Evolutionary conservation across 1,140 invertebrate genomes (phyloP).

Genomic region (Onthophagus taurus): DNA sequence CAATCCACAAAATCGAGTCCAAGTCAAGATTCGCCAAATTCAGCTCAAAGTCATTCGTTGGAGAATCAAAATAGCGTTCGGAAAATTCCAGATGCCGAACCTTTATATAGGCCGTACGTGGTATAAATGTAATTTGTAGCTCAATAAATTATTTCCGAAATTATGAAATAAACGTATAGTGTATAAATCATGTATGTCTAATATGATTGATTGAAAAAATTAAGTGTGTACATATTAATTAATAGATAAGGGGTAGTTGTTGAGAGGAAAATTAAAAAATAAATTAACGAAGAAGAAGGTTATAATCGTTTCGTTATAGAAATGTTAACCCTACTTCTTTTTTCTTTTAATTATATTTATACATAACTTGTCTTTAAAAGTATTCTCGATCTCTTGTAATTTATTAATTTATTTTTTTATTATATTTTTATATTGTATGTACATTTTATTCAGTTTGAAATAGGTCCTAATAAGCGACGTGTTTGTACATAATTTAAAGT

Average conservation of each 20-base stretch:
- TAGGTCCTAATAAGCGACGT: background rate
- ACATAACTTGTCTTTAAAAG: no score
- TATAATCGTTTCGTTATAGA: background rate
- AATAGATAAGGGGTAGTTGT: no score
- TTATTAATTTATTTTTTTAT: background rate
- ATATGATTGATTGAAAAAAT: no score
- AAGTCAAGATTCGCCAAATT: slow-evolving; percentile 13
- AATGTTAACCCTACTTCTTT: no score
- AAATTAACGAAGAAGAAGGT: no score
- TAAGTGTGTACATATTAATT: no score
- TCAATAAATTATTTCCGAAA: no score
- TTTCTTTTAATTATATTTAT: no score
- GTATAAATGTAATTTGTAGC: slow-evolving; percentile 30
- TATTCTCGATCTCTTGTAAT: background rate
- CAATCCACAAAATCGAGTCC: slow-evolving; percentile 1
- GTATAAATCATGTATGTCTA: no score
- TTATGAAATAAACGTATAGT: no score
- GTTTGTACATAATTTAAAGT: slow-evolving; percentile 20
- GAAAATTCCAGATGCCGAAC: slow-evolving; percentile 27
- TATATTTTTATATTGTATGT: slow-evolving; percentile 1
- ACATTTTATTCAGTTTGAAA: slow-evolving; percentile 3
- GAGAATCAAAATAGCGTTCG: slow-evolving; percentile 14
- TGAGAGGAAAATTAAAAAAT: no score
- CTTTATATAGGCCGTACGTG: slow-evolving; percentile 36
- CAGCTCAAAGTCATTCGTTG: slow-evolving; percentile 14